A percentile compares a stretch with the other conserved stretches of the same genome.
Conservation (phyloP, 2,888 invertebrate species). For the Eugnorisma glareosa region DNA sequence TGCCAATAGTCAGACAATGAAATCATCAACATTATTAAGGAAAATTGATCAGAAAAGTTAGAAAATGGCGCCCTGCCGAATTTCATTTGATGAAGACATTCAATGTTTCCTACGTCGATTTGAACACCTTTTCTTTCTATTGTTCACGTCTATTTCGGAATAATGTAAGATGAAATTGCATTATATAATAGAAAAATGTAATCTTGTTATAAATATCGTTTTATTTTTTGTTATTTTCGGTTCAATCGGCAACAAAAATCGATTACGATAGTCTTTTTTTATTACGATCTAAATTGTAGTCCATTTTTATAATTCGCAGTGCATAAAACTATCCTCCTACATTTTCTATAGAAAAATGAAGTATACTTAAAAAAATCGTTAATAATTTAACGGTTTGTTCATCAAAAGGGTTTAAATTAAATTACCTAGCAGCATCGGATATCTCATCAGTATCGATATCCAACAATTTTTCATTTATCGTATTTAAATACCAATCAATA, state of each 20-base stretch:
- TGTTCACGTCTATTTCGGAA: conserved; percentile 22
- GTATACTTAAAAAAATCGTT: neutral
- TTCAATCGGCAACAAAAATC: neutral
- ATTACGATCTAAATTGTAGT: neutral
- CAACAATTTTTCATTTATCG: neutral
- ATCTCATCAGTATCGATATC: neutral
- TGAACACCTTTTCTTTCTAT: conserved; percentile 43
- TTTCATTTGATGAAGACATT: conserved; percentile 60
- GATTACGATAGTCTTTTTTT: neutral
- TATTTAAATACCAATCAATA: neutral
- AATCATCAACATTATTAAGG: conserved; percentile 68
- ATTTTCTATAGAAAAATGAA: neutral
- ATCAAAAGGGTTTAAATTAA: neutral
- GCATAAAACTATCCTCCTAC: neutral
- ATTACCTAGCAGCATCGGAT: neutral
- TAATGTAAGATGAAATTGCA: conserved; percentile 29
- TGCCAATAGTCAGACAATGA: conserved; percentile 65
- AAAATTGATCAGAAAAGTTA: conserved; percentile 65
- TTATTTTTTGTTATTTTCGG: neutral
- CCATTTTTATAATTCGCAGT: neutral
- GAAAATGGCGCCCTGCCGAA: conserved; percentile 40
- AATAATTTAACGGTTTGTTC: neutral
- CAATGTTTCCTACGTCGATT: conserved; percentile 56
- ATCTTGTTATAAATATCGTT: neutral
- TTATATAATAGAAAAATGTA: conserved; percentile 23